Conservation (phyloP, 2,888 invertebrate genomes). For the Brenthis ino region DNA sequence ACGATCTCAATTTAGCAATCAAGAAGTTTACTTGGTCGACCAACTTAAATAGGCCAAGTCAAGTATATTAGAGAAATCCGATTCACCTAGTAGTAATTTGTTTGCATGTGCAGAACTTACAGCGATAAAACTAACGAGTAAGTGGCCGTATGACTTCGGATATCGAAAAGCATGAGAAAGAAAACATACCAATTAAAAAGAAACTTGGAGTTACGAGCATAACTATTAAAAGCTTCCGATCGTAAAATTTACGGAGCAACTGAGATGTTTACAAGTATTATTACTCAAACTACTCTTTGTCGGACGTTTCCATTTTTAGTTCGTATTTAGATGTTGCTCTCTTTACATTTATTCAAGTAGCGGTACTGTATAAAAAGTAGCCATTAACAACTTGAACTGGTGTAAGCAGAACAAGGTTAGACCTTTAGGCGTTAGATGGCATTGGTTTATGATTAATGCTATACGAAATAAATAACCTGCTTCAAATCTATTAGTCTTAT, state of each 20-base stretch:
- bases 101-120: conserved; percentile 35
- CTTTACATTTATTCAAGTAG: conserved; percentile 59
- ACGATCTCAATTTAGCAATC: conserved; percentile 45
- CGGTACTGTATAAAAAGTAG: conserved; percentile 64
- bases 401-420: conserved; percentile 60
- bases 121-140: conserved; percentile 30
- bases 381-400: conserved; percentile 57
- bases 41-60: conserved; percentile 44
- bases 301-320: conserved; percentile 49
- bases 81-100: conserved; percentile 37
- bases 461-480: conserved; percentile 46
- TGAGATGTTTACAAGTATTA: conserved; percentile 33
- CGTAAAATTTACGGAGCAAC: conserved; percentile 30
- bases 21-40: conserved; percentile 42
- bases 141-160: conserved; percentile 28
- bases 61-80: conserved; percentile 40
- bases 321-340: conserved; percentile 62
- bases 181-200: conserved; percentile 37
- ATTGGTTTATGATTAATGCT: conserved; percentile 55
- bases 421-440: conserved; percentile 57
- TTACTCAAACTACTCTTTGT: conserved; percentile 26
- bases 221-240: conserved; percentile 33
- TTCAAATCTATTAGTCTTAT: conserved; percentile 32
- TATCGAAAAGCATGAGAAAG: conserved; percentile 31
- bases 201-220: conserved; percentile 30